Percentiles rank a stretch among this genome's conserved stretches.
phyloP scores from a whole-genome alignment of 2,797 vertebrate species.

The Notolabrus celidotus region DNA sequence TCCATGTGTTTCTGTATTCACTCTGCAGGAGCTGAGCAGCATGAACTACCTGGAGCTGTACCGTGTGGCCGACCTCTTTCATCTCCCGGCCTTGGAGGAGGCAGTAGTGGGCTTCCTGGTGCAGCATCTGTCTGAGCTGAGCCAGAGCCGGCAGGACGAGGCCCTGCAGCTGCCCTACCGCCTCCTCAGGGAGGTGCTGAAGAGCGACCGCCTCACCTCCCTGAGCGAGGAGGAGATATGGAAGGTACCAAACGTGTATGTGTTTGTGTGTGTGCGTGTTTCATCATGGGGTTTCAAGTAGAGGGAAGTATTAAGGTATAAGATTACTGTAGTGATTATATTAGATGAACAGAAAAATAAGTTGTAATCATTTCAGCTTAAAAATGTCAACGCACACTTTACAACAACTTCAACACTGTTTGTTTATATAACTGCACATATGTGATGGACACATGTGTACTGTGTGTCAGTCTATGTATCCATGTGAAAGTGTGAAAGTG shows the following conservation, averaged over 20 bases:
- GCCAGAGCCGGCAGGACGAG: slow-evolving; percentile 92
- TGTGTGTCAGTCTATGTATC: slow-evolving; percentile 17
- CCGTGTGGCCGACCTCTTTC: slow-evolving; percentile 97
- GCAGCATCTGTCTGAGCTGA: slow-evolving; percentile 95
- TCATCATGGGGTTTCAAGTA: no score
- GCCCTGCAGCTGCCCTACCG: slow-evolving; percentile 94
- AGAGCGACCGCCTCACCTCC: slow-evolving; percentile 96
- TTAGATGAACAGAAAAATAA: slow-evolving; percentile 24
- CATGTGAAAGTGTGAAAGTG: slow-evolving; percentile 6
- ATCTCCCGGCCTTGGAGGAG: slow-evolving; percentile 94
- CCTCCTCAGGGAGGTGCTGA: slow-evolving; percentile 95
- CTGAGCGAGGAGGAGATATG: slow-evolving; percentile 97
- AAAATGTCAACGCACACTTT: slow-evolving; percentile 20
- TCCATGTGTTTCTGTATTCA: slow-evolving; percentile 4
- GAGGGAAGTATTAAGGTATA: not conserved
- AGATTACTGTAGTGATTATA: slow-evolving; percentile 20
- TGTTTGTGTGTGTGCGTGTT: slow-evolving; percentile 7
- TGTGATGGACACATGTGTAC: slow-evolving; percentile 11
- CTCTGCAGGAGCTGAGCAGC: slow-evolving; percentile 92
- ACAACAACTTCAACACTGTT: not conserved
- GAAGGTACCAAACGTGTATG: slow-evolving; percentile 86
- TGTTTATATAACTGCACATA: not conserved
- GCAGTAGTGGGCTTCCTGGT: slow-evolving; percentile 96
- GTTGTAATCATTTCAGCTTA: slow-evolving; percentile 24
- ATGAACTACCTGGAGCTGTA: slow-evolving; percentile 99